Percentiles rank a stretch among this genome's conserved stretches.
These are phyloP conservation scores for Pachycephala philippinensis DNA, from an alignment of 2,113 vertebrate genomes.

Conservation along the genomic window DNA sequence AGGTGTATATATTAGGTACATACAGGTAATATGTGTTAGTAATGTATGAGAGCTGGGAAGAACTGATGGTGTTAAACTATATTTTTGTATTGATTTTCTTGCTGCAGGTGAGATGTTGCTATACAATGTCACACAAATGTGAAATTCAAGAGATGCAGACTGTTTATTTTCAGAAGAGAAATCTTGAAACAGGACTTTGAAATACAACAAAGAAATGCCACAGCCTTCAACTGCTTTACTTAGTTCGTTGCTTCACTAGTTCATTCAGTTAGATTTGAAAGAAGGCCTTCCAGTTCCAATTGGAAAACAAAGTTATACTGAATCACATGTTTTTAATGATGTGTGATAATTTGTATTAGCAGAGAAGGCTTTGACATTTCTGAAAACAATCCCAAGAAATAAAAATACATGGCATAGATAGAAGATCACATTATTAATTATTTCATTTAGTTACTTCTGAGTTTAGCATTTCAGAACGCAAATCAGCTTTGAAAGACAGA, in stretches of 20 bases:
- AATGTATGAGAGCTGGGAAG: background rate
- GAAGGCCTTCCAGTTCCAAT: background rate
- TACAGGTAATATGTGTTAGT: background rate
- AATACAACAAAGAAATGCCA: background rate
- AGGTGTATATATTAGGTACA: background rate
- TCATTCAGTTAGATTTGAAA: background rate
- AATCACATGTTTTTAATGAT: background rate
- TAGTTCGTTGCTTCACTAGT: background rate
- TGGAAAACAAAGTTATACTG: background rate
- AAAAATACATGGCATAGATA: background rate
- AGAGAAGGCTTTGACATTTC: background rate
- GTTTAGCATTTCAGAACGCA: background rate
- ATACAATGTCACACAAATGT: background rate
- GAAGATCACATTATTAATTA: background rate
- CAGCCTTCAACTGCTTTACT: background rate
- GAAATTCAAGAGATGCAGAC: background rate
- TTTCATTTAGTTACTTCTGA: background rate
- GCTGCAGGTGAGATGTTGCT: background rate
- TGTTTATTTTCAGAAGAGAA: background rate
- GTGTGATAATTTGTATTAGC: background rate
- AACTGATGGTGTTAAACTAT: background rate
- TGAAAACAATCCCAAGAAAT: background rate
- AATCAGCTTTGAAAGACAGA: background rate
- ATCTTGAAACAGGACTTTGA: background rate
- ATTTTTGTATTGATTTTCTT: background rate